phyloP scores from a whole-genome alignment of 2,113 vertebrate genomes.

The Tenebrosternarchus preto region DNA sequence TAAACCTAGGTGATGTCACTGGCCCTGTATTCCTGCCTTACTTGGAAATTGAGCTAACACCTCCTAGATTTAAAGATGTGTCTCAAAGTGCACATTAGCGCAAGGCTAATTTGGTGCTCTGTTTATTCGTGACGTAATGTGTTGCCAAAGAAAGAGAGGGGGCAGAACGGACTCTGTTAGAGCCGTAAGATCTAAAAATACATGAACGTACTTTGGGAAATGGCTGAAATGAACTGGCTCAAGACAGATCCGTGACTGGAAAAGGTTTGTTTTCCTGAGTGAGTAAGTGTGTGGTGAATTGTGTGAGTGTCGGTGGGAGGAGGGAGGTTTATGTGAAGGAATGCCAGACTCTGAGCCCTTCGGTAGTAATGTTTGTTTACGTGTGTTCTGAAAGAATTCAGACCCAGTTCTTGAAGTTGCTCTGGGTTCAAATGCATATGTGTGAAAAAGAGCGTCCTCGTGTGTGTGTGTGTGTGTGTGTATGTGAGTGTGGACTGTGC shows the following conservation, averaged over 20 bases:
- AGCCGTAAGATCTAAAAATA: constrained; percentile 34
- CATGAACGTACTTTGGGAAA: constrained; percentile 11
- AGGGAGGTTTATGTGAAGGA: neutral
- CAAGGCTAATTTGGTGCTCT: constrained; percentile 32
- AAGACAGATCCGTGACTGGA: constrained; percentile 5
- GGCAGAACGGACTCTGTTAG: constrained; percentile 23
- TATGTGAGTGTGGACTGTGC: constrained; percentile 55
- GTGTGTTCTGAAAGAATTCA: neutral
- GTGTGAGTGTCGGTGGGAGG: neutral
- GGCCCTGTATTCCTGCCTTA: constrained; percentile 29
- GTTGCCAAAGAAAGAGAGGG: constrained; percentile 12
- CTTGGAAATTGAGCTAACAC: constrained; percentile 36
- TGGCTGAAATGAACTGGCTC: neutral
- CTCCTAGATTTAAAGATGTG: constrained; percentile 31
- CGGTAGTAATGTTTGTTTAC: neutral
- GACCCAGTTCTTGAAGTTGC: neutral
- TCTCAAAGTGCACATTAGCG: constrained; percentile 34
- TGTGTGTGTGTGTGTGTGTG: constrained; percentile 11
- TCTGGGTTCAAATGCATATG: neutral
- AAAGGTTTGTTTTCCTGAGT: constrained; percentile 25
- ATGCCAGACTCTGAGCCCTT: neutral
- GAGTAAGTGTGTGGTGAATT: constrained; percentile 8
- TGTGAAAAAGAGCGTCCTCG: neutral
- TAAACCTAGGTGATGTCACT: constrained; percentile 41
- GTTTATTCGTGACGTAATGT: constrained; percentile 44